Percentiles rank a stretch among this genome's conserved stretches.
Conservation (phyloP, 2,888 invertebrate genomes). For the Stenotaenia linearis region DNA sequence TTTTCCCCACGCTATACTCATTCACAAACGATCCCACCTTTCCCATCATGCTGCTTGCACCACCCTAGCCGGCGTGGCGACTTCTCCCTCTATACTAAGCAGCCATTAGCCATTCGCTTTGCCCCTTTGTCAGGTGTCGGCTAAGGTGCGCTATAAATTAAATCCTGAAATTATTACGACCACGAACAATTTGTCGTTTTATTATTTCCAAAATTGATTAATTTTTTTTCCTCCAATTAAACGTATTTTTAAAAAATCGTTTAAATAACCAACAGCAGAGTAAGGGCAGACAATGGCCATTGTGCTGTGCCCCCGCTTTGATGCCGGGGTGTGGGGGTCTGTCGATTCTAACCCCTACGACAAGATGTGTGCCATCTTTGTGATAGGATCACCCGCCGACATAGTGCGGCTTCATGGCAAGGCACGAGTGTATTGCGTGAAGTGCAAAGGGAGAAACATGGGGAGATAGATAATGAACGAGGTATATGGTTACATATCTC, state of each 20-base stretch:
- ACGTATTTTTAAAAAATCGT: background rate
- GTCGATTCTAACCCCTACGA: background rate
- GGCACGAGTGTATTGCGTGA: background rate
- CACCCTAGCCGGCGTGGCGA: slow-evolving; percentile 24
- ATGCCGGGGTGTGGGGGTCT: background rate
- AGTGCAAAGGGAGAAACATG: background rate
- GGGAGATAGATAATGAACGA: background rate
- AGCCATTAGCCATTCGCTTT: background rate
- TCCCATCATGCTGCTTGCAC: slow-evolving; percentile 20
- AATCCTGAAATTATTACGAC: background rate
- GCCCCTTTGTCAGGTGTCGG: background rate
- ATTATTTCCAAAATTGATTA: background rate
- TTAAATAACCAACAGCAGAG: background rate
- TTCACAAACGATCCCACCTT: background rate
- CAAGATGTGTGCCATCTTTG: slow-evolving; percentile 16
- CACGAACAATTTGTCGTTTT: no score
- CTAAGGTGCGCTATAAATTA: background rate
- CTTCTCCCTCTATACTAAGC: slow-evolving; percentile 1
- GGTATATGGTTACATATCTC: background rate
- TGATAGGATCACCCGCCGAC: slow-evolving; percentile 11
- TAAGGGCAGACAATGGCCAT: slow-evolving; percentile 23
- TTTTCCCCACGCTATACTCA: background rate
- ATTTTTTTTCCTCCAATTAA: background rate
- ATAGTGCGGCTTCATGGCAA: slow-evolving; percentile 1
- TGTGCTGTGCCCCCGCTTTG: background rate